Conservation (phyloP, 2,113 vertebrate species). For the Oreocharis arfaki region DNA sequence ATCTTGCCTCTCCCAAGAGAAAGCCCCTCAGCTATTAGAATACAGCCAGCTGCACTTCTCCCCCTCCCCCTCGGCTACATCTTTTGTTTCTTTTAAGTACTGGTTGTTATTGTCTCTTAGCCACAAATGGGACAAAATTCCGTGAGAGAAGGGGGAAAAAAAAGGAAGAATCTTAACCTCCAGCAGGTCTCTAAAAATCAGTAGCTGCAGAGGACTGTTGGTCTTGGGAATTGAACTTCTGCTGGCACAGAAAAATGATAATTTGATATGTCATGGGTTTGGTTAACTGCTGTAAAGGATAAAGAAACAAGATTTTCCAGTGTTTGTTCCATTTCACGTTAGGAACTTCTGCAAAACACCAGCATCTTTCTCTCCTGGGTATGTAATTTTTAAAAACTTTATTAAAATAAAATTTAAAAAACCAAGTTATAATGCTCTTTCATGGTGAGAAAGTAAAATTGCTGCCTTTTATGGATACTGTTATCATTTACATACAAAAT, state of each 20-base stretch:
- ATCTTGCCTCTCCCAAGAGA: neutral
- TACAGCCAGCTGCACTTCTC: neutral
- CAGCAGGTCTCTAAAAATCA: neutral
- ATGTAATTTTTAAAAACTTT: neutral
- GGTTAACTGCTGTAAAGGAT: neutral
- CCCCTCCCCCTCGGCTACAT: no score
- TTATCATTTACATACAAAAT: neutral
- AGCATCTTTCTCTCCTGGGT: neutral
- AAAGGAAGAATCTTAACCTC: neutral
- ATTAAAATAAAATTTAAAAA: neutral
- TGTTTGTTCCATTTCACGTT: neutral
- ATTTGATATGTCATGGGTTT: neutral
- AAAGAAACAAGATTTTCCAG: neutral
- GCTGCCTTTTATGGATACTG: neutral
- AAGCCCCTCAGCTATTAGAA: neutral
- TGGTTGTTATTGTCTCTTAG: neutral
- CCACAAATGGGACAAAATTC: neutral
- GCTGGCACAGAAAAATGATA: neutral
- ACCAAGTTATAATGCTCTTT: neutral
- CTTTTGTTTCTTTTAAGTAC: neutral
- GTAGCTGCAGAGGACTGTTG: neutral
- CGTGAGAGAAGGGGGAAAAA: neutral
- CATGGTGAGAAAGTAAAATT: neutral
- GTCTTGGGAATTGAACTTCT: neutral
- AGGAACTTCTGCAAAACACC: neutral